Base-by-base conservation (phyloP, 2,113 vertebrate species). In the Amphiprion percula region DNA sequence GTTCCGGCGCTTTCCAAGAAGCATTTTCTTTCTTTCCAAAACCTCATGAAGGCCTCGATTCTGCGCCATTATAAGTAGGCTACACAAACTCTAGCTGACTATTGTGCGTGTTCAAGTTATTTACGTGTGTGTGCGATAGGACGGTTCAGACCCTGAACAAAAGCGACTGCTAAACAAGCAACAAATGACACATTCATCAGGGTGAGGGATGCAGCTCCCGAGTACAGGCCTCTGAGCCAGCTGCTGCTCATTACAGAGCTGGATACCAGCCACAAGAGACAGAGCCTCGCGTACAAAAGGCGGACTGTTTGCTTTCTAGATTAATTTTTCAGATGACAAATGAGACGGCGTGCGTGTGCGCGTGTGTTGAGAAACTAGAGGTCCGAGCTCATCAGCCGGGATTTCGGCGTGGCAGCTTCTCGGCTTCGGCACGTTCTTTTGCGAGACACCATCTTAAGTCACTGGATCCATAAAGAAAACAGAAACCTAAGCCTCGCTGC, bases 131-230 rank as follows among this genome's bases (percentile, higher is more conserved):
- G 65, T 71, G 56, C 30, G 63, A 46, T 65, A 33, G 77, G 53
- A 67, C 28, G 73, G 66, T 67, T 77, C 67, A 77, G 77, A 21
- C 56, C 53, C 47, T 49, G 84, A 79, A 92, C 82, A 91, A 91
- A 90, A 82, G 87, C 46, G 70, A 87, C 67, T 56, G 77, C 88
- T 76, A 91, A 92, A 89, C 84, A 86, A 90, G 84, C 90, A 90
- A 91, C 91, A 93, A 93, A 87, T 90, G 91, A 82, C 90, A 89
- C 86, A 90, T 92, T 91, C 79, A 92, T 88, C 86, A 79, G 88
- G 60, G 72, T 61, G 74, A 89, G 89, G 83, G 90, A 89, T 87
- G 88, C 87, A 59, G 84, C 90, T 89, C 83, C 87, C 44, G 78
- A 87, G 90, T 70, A 80, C 88, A 76, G 87, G 86, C 87, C 88